A percentile compares a stretch with the other conserved stretches of the same genome.
Evolutionary conservation across 2,888 invertebrate species (phyloP).

Genomic region (Drosophila algonquin): DNA sequence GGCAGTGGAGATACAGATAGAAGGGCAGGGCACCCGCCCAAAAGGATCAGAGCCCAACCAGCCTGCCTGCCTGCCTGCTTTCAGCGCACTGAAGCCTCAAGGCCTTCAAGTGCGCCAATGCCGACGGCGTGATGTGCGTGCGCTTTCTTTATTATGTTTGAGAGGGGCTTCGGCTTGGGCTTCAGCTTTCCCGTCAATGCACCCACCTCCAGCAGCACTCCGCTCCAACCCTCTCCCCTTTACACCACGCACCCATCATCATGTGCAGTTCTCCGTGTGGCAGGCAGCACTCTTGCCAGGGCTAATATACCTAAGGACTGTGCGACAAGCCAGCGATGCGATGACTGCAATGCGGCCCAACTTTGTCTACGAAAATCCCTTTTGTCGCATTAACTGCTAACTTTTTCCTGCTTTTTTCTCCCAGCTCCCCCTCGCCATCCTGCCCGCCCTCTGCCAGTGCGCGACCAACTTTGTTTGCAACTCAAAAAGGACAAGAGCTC

Average conservation of each 20-base stretch:
- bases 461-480: constrained; percentile 78
- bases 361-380: constrained; percentile 74
- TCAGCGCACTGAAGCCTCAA: constrained; percentile 56
- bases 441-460: constrained; percentile 21
- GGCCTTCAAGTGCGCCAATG: constrained; percentile 71
- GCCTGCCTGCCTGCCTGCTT: constrained; percentile 18
- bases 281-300: constrained; percentile 12
- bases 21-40: too few species aligned
- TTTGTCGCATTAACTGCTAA: constrained; percentile 78
- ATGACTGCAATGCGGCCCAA: constrained; percentile 72
- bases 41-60: constrained; percentile 4
- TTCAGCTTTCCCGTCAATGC: constrained; percentile 33
- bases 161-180: constrained; percentile 28
- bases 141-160: constrained; percentile 72
- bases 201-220: not conserved
- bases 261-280: constrained; percentile 45
- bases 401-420: constrained; percentile 50
- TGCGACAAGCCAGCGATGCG: constrained; percentile 34
- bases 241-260: constrained; percentile 33
- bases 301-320: constrained; percentile 59
- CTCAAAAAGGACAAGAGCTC: constrained; percentile 52
- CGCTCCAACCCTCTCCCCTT: constrained; percentile 8
- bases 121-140: constrained; percentile 73
- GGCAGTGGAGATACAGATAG: constrained; percentile 1
- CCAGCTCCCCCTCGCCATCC: constrained; percentile 11